phyloP scores from a whole-genome alignment of 2,797 vertebrate genomes.

The Apogon talboti region DNA sequence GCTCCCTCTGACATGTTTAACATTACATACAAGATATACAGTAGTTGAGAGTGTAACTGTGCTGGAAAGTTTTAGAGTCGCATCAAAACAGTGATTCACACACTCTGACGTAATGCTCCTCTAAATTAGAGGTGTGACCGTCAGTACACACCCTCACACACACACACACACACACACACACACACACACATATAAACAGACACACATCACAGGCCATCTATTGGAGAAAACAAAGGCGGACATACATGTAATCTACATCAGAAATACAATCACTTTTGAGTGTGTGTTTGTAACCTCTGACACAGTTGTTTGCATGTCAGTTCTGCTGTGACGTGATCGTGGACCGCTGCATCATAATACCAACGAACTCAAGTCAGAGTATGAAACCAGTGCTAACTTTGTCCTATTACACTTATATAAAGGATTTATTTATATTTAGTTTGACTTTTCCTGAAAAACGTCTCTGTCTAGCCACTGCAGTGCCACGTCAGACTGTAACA shows the following conservation, averaged over 20 bases:
- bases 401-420: constrained; percentile 34
- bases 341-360: constrained; percentile 7
- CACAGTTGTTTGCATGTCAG: constrained; percentile 37
- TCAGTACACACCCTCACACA: constrained; percentile 1
- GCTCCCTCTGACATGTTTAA: constrained; percentile 46
- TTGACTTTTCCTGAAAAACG: constrained; percentile 4
- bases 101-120: constrained; percentile 24
- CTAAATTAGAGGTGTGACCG: constrained; percentile 12
- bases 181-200: constrained; percentile 12
- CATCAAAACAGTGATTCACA: constrained; percentile 33
- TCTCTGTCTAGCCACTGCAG: constrained; percentile 18
- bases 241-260: constrained; percentile 36
- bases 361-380: constrained; percentile 18
- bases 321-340: constrained; percentile 15
- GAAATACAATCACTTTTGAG: constrained; percentile 48
- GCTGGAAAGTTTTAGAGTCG: constrained; percentile 44
- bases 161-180: constrained; percentile 11
- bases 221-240: constrained; percentile 31
- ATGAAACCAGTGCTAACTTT: constrained; percentile 42
- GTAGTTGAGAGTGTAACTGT: constrained; percentile 34
- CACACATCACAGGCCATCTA: constrained; percentile 33
- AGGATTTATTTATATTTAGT: constrained; percentile 22
- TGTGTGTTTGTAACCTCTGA: constrained; percentile 20
- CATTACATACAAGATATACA: constrained; percentile 47
- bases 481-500: constrained; percentile 25